Evolutionary conservation across 2,888 invertebrate genomes (phyloP).

Genomic region (Cristatella mucedo): DNA sequence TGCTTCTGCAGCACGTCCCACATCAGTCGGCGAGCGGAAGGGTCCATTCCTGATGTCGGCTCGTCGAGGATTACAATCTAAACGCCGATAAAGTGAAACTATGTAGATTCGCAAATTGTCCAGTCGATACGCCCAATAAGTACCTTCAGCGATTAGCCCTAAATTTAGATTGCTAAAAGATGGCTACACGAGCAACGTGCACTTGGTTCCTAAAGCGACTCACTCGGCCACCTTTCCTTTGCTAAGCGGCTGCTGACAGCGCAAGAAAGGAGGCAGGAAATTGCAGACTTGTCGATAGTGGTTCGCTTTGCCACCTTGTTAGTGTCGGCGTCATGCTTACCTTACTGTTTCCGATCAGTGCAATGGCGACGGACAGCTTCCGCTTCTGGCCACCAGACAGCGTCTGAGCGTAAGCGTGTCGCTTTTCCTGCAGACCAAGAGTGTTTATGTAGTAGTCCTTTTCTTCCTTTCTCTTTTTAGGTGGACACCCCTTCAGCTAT

Average conservation of each 20-base stretch:
- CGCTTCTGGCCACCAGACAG: conserved; percentile 13
- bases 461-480: conserved; percentile 6
- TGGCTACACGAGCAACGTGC: too few relatives aligned
- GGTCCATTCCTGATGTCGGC: conserved; percentile 44
- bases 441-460: conserved; percentile 15
- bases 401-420: conserved; percentile 9
- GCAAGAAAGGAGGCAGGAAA: too few relatives aligned
- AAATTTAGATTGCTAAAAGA: too few relatives aligned
- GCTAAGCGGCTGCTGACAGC: too few relatives aligned
- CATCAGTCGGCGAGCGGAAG: conserved; percentile 42
- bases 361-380: conserved; percentile 15
- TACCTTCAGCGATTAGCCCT: too few relatives aligned
- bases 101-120: neutral
- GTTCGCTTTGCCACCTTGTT: too few relatives aligned
- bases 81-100: neutral
- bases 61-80: conserved; percentile 43
- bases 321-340: too few relatives aligned
- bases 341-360: conserved; percentile 34
- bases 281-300: too few relatives aligned
- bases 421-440: conserved; percentile 11
- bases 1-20: conserved; percentile 58
- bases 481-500: conserved; percentile 47
- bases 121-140: too few relatives aligned
- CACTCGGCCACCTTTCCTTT: too few relatives aligned
- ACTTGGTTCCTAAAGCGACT: too few relatives aligned